phyloP scores from a whole-genome alignment of 1,140 invertebrate genomes.

The Cydia amplana region DNA sequence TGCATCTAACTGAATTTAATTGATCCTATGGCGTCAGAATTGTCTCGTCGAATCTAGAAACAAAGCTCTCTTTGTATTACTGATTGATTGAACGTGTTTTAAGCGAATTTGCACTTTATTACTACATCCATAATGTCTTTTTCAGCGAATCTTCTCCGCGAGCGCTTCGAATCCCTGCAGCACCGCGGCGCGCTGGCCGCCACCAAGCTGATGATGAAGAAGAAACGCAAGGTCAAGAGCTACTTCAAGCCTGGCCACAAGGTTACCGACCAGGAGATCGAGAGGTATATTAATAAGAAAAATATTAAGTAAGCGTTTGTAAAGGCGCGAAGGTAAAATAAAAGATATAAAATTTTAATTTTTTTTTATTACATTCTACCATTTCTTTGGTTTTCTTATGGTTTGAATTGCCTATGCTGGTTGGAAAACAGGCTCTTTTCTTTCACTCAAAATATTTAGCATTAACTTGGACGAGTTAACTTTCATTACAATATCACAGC shows the following conservation, averaged over 20 bases:
- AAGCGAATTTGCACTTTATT: neutral
- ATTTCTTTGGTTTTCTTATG: neutral
- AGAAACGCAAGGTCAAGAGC: slow-evolving; percentile 64
- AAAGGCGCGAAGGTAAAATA: slow-evolving; percentile 34
- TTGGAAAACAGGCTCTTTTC: too few relatives aligned
- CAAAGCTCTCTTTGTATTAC: too few relatives aligned
- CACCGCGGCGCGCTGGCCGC: slow-evolving; percentile 65
- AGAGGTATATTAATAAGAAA: slow-evolving; percentile 47
- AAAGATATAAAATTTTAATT: neutral
- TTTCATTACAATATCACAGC: too few relatives aligned
- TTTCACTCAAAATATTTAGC: too few relatives aligned
- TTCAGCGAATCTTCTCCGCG: slow-evolving; percentile 66
- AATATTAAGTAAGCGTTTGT: neutral
- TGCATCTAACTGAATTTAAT: too few relatives aligned
- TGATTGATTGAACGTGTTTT: neutral
- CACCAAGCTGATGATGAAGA: slow-evolving; percentile 74
- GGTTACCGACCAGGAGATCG: slow-evolving; percentile 65
- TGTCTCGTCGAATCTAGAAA: too few relatives aligned
- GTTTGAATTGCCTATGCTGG: too few relatives aligned
- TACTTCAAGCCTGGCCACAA: slow-evolving; percentile 74
- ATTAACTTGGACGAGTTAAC: too few relatives aligned
- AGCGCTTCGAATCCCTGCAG: slow-evolving; percentile 67
- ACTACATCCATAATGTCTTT: slow-evolving; percentile 7
- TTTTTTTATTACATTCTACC: slow-evolving; percentile 1
- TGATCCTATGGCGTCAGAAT: too few relatives aligned